phyloP scores from a whole-genome alignment of 1,140 invertebrate species.

The Anagrus nilaparvatae region DNA sequence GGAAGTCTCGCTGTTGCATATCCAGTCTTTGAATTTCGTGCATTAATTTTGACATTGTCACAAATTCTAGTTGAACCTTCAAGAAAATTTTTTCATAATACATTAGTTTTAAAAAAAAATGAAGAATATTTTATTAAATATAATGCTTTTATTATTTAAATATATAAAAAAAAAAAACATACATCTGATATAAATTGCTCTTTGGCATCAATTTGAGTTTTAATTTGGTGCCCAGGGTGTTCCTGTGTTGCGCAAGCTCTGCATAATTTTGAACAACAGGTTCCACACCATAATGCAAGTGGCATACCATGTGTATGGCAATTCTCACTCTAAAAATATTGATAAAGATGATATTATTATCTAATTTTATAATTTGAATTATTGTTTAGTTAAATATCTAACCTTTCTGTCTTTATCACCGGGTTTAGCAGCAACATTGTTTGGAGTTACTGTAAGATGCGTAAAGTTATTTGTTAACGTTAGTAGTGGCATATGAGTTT shows the following conservation, averaged over 20 bases:
- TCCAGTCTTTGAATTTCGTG: constrained; percentile 53
- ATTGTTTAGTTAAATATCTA: constrained; percentile 11
- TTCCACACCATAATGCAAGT: constrained; percentile 58
- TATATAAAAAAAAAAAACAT: constrained; percentile 25
- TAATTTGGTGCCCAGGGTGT: constrained; percentile 55
- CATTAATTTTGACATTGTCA: constrained; percentile 46
- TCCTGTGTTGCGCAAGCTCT: constrained; percentile 54
- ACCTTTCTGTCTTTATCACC: constrained; percentile 45
- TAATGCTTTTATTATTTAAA: constrained; percentile 1
- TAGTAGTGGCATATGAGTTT: constrained; percentile 54
- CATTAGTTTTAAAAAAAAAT: not conserved
- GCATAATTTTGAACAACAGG: constrained; percentile 54
- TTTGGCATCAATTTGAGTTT: constrained; percentile 55
- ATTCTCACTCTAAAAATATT: constrained; percentile 44
- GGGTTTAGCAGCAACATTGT: constrained; percentile 33
- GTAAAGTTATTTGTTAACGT: constrained; percentile 51
- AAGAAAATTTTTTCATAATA: not conserved
- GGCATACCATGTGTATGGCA: constrained; percentile 65
- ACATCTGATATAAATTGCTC: constrained; percentile 55
- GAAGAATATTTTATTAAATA: too few relatives aligned
- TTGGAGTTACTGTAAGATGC: constrained; percentile 43
- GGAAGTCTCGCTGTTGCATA: constrained; percentile 55
- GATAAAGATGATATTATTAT: not conserved
- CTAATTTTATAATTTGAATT: not conserved
- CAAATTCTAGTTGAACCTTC: constrained; percentile 43